Base-by-base conservation (phyloP, 2,113 vertebrate genomes). In the Alethe diademata region DNA sequence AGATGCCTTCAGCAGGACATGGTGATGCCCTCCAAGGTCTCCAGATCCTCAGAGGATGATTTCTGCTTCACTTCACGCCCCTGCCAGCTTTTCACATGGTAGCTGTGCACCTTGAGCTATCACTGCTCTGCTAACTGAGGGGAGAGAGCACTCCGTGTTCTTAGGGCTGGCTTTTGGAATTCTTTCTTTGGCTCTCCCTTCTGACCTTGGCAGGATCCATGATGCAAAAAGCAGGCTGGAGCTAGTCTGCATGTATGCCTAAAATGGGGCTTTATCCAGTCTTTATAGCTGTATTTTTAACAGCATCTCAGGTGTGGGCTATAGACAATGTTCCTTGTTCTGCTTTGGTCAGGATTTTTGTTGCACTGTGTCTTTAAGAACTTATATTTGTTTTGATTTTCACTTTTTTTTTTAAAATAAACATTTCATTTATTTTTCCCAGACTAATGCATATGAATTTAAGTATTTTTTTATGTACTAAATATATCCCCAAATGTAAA, bases 381-480 rank as follows among this genome's bases (percentile, higher is more conserved):
- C 22, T 74, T 86, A 29, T 19, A 33, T 62, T 92, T 42, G 24
- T 17, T 92, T 84, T 50, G 19, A 7, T 50, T 93, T 45, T 75
- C 3, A 4, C 22, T 16, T 8, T 19, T 8, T 12, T 48, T 91
- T 93, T 78, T 61, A 47, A 75, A 86, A 60, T 23, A 36, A 5
- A 0, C 1, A 0, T 51, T 57, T 72, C 3, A 3, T 42, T 45
- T 54, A 4, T 74, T 67, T 67, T 14, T 14, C 10, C 18, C 19
- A 62, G n/a, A 71, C 28, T 53, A 71, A 61, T 67, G 11, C 15
- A 9, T 53, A n/a, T 28, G 12, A 24, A 23, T 72, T 69, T 31
- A 69, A 81, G 24, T 50, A 6, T 40, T 70, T 76, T 76, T 72
- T 60, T 25, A 31, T 42, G 17, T 69, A 56, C 19, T 81, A 40